Evolutionary conservation across 2,797 vertebrate species (phyloP).

Genomic region (Pelochelys cantorii): DNA sequence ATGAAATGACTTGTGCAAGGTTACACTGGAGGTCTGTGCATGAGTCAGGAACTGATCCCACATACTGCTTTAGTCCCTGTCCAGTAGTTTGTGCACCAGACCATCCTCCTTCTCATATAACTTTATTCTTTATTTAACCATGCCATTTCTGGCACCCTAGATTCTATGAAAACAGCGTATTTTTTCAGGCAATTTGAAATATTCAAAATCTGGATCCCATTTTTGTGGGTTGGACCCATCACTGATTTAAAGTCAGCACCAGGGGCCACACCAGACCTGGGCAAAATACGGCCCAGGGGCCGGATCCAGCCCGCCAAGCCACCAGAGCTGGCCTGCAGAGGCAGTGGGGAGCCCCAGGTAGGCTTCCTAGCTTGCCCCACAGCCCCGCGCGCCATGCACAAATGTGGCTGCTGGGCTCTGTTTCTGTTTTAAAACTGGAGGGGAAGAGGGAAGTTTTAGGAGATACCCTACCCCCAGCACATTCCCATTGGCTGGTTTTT

Average conservation of each 20-base stretch:
- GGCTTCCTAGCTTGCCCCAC: too few relatives aligned
- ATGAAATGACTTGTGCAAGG: neutral
- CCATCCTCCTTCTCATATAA: neutral
- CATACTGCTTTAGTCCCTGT: neutral
- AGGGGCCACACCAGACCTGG: neutral
- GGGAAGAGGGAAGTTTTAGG: too few relatives aligned
- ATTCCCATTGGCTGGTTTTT: too few relatives aligned
- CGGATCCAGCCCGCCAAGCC: too few relatives aligned
- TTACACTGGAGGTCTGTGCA: neutral
- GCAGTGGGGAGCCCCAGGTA: too few relatives aligned
- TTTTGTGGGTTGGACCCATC: constrained; percentile 6
- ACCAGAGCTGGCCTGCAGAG: too few relatives aligned
- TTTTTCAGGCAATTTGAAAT: constrained; percentile 4
- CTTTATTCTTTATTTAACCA: neutral
- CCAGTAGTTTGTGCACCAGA: neutral
- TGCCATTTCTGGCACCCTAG: neutral
- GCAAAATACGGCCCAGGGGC: too few relatives aligned
- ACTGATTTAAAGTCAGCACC: constrained; percentile 21
- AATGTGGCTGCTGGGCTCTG: too few relatives aligned
- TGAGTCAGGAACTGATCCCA: neutral
- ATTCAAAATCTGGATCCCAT: neutral
- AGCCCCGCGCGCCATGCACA: too few relatives aligned
- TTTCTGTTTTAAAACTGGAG: too few relatives aligned
- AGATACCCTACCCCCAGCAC: too few relatives aligned
- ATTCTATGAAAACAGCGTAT: neutral